A percentile compares a stretch with the other conserved stretches of the same genome.
phyloP scores from a whole-genome alignment of 2,888 invertebrate genomes.

The Agrotis segetum region DNA sequence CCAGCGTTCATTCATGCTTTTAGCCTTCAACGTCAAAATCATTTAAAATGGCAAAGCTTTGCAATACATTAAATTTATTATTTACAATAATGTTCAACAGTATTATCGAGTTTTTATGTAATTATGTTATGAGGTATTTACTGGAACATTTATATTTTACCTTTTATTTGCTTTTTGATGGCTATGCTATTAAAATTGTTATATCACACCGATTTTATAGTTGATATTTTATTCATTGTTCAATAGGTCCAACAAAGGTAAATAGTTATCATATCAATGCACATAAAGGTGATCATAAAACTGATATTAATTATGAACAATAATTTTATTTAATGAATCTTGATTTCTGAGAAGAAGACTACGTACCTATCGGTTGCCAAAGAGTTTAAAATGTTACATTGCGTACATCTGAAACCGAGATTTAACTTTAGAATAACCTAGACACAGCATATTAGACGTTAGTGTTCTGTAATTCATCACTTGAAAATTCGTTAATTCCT shows the following conservation, averaged over 20 bases:
- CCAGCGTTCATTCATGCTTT: constrained; percentile 46
- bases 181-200: constrained; percentile 40
- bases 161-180: constrained; percentile 52
- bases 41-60: constrained; percentile 37
- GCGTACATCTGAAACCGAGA: constrained; percentile 25
- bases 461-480: constrained; percentile 34
- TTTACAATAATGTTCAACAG: constrained; percentile 30
- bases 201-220: constrained; percentile 35
- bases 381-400: constrained; percentile 42
- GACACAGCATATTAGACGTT: constrained; percentile 12
- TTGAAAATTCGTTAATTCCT: constrained; percentile 61
- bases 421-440: constrained; percentile 11
- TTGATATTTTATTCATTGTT: constrained; percentile 17
- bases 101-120: constrained; percentile 33
- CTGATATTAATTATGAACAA: constrained; percentile 9
- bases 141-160: constrained; percentile 29
- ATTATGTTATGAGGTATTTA: constrained; percentile 25
- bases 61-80: constrained; percentile 46
- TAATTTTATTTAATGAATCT: constrained; percentile 13
- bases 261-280: constrained; percentile 4
- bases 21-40: constrained; percentile 42
- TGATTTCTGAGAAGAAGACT: constrained; percentile 29
- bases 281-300: constrained; percentile 28
- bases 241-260: constrained; percentile 11
- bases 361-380: constrained; percentile 36